A percentile compares a stretch with the other conserved stretches of the same genome.
These are phyloP conservation scores for Scaptomyza montana DNA, from an alignment of 1,140 invertebrate species.

Conservation along the genomic window DNA sequence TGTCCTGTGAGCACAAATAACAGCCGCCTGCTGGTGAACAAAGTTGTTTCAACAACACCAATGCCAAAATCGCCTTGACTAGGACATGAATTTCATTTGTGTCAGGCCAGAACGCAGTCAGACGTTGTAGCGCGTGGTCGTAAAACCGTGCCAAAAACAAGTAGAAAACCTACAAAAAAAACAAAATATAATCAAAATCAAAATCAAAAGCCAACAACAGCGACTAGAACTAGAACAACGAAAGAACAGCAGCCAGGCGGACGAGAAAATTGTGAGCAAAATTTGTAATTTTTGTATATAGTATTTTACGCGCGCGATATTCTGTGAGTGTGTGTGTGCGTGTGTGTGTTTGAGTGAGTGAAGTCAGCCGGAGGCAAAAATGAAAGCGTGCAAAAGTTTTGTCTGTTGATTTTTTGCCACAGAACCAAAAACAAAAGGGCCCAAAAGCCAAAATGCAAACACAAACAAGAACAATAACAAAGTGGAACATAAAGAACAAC, in stretches of 20 bases:
- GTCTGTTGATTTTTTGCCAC: conserved; percentile 53
- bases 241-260: conserved; percentile 47
- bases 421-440: conserved; percentile 21
- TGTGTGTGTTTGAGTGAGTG: conserved; percentile 40
- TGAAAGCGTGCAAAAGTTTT: conserved; percentile 37
- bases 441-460: conserved; percentile 24
- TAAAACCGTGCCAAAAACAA: conserved; percentile 29
- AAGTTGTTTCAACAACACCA: conserved; percentile 26
- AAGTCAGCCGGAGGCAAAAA: conserved; percentile 41
- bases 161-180: conserved; percentile 5
- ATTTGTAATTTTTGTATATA: conserved; percentile 69
- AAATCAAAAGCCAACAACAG: conserved; percentile 29
- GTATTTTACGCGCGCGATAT: conserved; percentile 51
- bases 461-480: conserved; percentile 40
- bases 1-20: conserved; percentile 53
- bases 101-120: conserved; percentile 68
- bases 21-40: conserved; percentile 44
- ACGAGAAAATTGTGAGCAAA: conserved; percentile 74
- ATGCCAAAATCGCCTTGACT: conserved; percentile 5
- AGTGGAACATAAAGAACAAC: conserved; percentile 53
- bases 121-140: conserved; percentile 77
- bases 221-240: conserved; percentile 42
- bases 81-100: background rate
- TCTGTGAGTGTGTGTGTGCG: conserved; percentile 24
- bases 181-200: conserved; percentile 21